A percentile compares a stretch with the other conserved stretches of the same genome.
Evolutionary conservation across 2,113 vertebrate species (phyloP).

Genomic region (Arenaria interpres): DNA sequence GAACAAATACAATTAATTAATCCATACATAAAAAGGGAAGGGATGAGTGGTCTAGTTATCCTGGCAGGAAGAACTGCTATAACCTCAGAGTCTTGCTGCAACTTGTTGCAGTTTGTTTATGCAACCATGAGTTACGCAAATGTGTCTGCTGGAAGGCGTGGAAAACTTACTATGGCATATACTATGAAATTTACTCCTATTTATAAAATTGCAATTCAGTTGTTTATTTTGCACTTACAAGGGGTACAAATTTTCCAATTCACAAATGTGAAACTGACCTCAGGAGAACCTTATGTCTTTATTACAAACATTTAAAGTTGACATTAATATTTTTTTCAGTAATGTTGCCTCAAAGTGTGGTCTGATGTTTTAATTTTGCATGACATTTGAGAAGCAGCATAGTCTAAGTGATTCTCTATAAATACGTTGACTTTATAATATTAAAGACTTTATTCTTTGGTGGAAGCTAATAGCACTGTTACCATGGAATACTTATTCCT

Average conservation of each 20-base stretch:
- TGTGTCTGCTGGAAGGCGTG: not conserved
- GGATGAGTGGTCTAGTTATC: not conserved
- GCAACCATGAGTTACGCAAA: not conserved
- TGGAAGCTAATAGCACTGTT: conserved; percentile 71
- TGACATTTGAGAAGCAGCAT: conserved; percentile 64
- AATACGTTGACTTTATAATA: conserved; percentile 60
- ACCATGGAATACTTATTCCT: conserved; percentile 72
- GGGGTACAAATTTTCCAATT: not conserved
- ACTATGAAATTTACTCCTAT: not conserved
- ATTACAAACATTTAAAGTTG: conserved; percentile 50
- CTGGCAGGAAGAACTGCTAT: not conserved
- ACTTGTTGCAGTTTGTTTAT: not conserved
- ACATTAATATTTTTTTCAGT: conserved; percentile 57
- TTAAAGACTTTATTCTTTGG: conserved; percentile 72
- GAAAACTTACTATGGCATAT: not conserved
- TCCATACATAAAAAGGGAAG: conserved; percentile 5
- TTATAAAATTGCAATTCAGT: not conserved
- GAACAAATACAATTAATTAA: conserved; percentile 52
- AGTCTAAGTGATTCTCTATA: conserved; percentile 65
- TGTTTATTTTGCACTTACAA: not conserved
- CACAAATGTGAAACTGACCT: conserved; percentile 20
- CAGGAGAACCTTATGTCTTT: conserved; percentile 26
- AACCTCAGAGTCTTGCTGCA: not conserved
- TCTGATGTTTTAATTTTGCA: conserved; percentile 72
- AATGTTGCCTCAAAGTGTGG: conserved; percentile 52